Conservation (phyloP, 2,888 invertebrate genomes). For the Erpobdella octoculata region DNA sequence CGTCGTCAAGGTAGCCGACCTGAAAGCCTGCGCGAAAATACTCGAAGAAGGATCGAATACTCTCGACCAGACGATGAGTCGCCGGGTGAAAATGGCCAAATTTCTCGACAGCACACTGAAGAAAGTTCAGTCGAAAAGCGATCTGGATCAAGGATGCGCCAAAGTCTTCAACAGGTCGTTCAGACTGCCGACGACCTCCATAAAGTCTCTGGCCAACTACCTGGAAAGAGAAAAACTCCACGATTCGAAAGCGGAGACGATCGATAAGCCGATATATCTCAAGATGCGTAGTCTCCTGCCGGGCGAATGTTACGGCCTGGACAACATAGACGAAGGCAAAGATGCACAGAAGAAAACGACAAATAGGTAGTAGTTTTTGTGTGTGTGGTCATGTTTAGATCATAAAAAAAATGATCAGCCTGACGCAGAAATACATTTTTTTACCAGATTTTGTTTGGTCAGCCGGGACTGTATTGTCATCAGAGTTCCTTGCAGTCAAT, state of each 20-base stretch:
- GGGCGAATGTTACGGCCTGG: constrained; percentile 24
- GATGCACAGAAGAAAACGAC: not conserved
- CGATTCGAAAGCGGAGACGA: not conserved
- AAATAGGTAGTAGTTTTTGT: not conserved
- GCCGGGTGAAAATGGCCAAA: not conserved
- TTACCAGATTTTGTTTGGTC: constrained; percentile 16
- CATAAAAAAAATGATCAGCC: not conserved
- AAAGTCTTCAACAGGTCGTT: not conserved
- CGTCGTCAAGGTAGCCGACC: constrained; percentile 16
- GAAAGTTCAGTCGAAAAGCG: not conserved
- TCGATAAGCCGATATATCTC: not conserved
- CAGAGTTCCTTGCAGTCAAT: not conserved
- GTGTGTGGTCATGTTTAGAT: not conserved
- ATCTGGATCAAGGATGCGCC: not conserved
- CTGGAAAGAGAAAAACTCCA: not conserved
- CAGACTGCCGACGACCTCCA: not conserved
- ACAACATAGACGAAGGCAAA: constrained; percentile 11
- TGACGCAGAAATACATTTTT: not conserved
- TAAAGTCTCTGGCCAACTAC: not conserved
- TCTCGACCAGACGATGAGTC: not conserved
- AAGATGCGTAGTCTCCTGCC: constrained; percentile 5
- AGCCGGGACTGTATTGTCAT: constrained; percentile 23
- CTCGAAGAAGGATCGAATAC: too few relatives aligned
- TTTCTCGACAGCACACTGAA: not conserved
- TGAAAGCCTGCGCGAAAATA: not conserved